Conservation (phyloP, 2,888 invertebrate genomes). For the Caenorhabditis macrosperma region DNA sequence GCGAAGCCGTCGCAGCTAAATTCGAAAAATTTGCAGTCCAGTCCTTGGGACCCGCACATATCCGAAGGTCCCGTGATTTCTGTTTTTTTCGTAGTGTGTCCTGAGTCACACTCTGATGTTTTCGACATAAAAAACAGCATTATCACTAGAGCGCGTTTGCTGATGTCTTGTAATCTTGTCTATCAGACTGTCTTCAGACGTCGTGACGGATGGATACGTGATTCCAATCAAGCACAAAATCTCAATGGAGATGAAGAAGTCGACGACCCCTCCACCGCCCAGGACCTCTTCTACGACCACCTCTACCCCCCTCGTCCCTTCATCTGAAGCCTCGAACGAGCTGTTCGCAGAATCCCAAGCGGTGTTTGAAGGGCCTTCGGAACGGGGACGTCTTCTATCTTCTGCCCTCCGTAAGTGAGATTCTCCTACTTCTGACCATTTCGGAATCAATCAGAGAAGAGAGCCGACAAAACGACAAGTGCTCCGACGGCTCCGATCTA, state of each 20-base stretch:
- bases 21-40: too few relatives aligned
- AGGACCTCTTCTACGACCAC: not conserved
- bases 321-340: not conserved
- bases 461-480: constrained; percentile 14
- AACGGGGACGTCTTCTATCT: constrained; percentile 18
- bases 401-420: constrained; percentile 36
- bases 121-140: too few relatives aligned
- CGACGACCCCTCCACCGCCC: constrained; percentile 19
- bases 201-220: constrained; percentile 57
- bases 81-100: too few relatives aligned
- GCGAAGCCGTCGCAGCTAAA: too few relatives aligned
- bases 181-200: constrained; percentile 33
- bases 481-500: constrained; percentile 31
- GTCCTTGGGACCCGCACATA: too few relatives aligned
- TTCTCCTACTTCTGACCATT: not conserved
- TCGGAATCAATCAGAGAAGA: constrained; percentile 32
- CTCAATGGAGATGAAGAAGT: constrained; percentile 27
- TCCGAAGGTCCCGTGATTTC: too few relatives aligned
- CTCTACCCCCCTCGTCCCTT: not conserved
- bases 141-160: too few relatives aligned
- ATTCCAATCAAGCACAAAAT: constrained; percentile 52
- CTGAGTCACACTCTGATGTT: too few relatives aligned
- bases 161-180: too few relatives aligned
- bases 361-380: constrained; percentile 19
- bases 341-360: constrained; percentile 47